Conservation (phyloP, 92 coral and sea anemone species). For the Parazoanthus darwini region DNA sequence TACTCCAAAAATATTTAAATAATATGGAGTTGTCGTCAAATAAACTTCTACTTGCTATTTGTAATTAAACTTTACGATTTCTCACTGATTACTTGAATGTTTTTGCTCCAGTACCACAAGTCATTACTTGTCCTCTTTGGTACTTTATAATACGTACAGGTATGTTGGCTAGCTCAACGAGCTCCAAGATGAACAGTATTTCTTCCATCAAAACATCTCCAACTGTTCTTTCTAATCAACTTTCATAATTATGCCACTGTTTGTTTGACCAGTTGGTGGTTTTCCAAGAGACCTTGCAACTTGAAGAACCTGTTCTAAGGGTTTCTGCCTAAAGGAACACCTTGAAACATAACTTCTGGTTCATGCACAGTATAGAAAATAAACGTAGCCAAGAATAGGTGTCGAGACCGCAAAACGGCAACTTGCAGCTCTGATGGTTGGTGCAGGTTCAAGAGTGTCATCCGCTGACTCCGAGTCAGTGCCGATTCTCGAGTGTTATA, state of each 20-base stretch:
- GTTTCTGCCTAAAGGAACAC: not conserved
- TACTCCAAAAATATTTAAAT: not conserved
- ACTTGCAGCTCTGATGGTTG: not conserved
- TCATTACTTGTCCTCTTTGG: not conserved
- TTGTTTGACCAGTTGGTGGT: not conserved
- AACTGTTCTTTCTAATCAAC: not conserved
- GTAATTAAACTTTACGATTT: too few relatives aligned
- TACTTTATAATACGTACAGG: too few relatives aligned
- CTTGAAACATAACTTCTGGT: not conserved
- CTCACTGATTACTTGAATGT: not conserved
- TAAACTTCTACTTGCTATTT: not conserved
- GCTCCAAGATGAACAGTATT: too few relatives aligned
- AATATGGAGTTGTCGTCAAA: not conserved
- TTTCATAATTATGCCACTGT: not conserved
- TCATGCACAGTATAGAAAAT: not conserved
- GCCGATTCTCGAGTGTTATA: too few relatives aligned
- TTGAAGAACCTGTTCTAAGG: not conserved
- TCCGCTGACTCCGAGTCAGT: too few relatives aligned
- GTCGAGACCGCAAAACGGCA: not conserved
- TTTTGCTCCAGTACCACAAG: not conserved
- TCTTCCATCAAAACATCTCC: not conserved
- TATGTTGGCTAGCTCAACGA: too few relatives aligned
- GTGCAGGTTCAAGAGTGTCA: not conserved
- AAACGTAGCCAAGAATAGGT: not conserved
- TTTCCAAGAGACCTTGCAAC: not conserved